Evolutionary conservation across 2,888 invertebrate species (phyloP), one percentile per base, ranked within the genome.

Genomic region (Lordiphosa fenestrarum): DNA sequence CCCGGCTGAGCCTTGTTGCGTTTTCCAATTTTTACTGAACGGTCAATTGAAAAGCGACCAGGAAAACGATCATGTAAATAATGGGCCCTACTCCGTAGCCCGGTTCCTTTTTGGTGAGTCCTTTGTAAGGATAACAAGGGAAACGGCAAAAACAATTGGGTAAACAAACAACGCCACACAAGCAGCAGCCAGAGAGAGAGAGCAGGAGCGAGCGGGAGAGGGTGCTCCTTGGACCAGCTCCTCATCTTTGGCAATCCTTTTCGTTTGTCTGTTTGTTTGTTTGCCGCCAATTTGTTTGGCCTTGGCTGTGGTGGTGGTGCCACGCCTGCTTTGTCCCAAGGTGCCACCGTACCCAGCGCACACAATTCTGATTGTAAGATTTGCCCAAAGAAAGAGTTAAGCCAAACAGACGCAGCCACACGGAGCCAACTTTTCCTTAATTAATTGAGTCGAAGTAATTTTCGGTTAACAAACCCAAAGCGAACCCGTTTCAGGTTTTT

Each of bases 11-110:
- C 86, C 86, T 71, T 86, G 86, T 86, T 84, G 77, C 85, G 77
- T 76, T 73, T 78, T 33, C 4, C 46, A 25, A 6, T 38, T 36
- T 49, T 36, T 63, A 55, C 46, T 40, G 66, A 75, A 85, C 75
- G 87, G 87, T 87, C 87, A 87, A 87, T 87, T 87, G 87, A 85
- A 84, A 82, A 69, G 74, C 73, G 74, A 54, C 71, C 81, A 70
- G 68, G 48, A 74, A 74, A 76, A 74, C 77, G 76, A 84, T 76
- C 81, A 61, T 52, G 59, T 48, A 56, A 60, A 69, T 66, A 69
- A 63, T 53, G 12, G 21, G 13, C 21, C 35, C 23, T 42, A 41
- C 25, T 48, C 46, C 36, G 36, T 47, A 41, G 25, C 53, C 46
- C n/a, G n/a, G n/a, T n/a, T n/a, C n/a, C n/a, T n/a, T 37, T 51